These are phyloP conservation scores for Squalus acanthias DNA, from an alignment of 2,797 vertebrate genomes.

Conservation along the genomic window DNA sequence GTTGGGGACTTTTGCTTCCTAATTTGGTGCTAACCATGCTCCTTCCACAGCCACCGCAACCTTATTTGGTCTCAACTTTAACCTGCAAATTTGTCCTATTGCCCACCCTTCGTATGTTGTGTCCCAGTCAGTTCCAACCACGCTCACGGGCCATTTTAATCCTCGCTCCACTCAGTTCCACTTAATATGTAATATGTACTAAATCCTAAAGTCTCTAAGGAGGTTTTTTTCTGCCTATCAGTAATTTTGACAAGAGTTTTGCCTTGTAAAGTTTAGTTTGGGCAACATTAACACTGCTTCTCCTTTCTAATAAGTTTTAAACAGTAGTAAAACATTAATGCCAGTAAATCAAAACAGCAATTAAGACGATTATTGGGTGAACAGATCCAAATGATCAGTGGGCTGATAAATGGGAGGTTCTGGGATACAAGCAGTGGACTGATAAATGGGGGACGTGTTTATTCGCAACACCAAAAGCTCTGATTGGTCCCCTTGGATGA, in stretches of 20 bases:
- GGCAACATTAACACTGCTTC: background rate
- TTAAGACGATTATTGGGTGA: background rate
- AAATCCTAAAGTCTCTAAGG: background rate
- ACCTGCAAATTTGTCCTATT: background rate
- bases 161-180: background rate
- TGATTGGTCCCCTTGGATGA: no score
- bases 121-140: background rate
- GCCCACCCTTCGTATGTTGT: background rate
- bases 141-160: background rate
- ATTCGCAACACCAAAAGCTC: no score
- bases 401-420: background rate
- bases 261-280: background rate
- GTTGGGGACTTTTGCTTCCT: no score
- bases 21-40: background rate
- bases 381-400: background rate
- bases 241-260: background rate
- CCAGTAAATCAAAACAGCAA: background rate
- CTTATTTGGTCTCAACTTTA: background rate
- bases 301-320: background rate
- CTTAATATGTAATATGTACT: background rate
- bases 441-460: no score
- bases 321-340: background rate
- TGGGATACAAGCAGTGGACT: background rate
- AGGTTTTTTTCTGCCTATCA: background rate
- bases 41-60: background rate